Conservation (phyloP, 2,797 vertebrate genomes). For the Tadarida brasiliensis region DNA sequence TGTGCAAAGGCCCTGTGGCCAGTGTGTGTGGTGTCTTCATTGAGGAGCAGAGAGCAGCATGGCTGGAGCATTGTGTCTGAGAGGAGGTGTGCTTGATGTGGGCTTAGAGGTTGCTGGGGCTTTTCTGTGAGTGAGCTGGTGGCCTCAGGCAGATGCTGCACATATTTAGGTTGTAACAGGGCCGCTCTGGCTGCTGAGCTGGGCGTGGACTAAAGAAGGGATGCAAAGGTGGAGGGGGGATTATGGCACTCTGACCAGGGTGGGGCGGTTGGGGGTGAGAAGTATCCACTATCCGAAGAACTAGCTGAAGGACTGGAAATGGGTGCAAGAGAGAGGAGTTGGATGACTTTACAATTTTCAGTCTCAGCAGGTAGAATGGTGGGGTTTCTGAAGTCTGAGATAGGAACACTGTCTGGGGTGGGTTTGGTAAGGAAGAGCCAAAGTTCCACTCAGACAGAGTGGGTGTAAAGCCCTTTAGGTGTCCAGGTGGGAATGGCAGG, state of each 20-base stretch:
- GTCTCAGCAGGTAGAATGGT: not conserved
- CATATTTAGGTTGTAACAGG: not conserved
- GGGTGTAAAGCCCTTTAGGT: not conserved
- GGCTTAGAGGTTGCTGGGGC: not conserved
- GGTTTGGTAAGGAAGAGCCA: accelerated
- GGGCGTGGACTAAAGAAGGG: not conserved
- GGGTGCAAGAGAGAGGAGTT: not conserved
- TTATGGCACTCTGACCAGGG: not conserved
- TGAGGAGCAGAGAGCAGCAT: not conserved
- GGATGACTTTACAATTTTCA: not conserved
- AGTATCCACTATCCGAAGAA: not conserved
- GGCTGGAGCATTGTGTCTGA: not conserved
- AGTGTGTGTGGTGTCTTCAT: not conserved
- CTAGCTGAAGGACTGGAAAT: not conserved
- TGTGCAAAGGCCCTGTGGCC: not conserved
- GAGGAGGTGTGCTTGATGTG: too few species aligned
- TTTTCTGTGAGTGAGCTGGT: not conserved
- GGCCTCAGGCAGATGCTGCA: not conserved
- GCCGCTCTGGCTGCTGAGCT: not conserved
- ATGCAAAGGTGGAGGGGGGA: not conserved
- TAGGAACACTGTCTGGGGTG: not conserved
- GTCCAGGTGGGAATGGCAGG: not conserved
- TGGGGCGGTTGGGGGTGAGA: not conserved
- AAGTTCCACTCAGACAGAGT: too few species aligned
- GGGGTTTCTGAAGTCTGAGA: not conserved